A percentile compares a stretch with the other conserved stretches of the same genome.
Evolutionary conservation across 2,888 invertebrate species (phyloP).

Genomic region (Caenorhabditis sp.): DNA sequence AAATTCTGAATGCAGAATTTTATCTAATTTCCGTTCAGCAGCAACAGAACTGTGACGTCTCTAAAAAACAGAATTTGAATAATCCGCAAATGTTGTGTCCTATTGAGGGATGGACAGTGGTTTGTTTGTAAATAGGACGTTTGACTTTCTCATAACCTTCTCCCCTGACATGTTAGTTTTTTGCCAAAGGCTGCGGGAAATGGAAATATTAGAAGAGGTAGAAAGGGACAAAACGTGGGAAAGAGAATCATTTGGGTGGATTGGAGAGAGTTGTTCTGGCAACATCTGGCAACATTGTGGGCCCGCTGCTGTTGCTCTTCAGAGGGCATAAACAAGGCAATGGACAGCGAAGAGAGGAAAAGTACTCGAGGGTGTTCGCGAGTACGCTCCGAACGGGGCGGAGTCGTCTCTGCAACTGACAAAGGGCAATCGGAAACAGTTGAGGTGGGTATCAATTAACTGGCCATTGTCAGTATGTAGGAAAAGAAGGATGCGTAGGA

Average conservation of each 20-base stretch:
- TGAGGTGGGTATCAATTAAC: conserved; percentile 59
- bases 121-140: conserved; percentile 10
- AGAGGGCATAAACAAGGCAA: conserved; percentile 41
- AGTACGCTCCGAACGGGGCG: conserved; percentile 16
- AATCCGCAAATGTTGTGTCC: background rate
- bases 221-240: conserved; percentile 31
- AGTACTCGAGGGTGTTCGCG: conserved; percentile 18
- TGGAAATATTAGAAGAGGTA: conserved; percentile 4
- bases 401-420: conserved; percentile 41
- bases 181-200: conserved; percentile 7
- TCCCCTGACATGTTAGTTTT: conserved; percentile 4
- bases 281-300: conserved; percentile 50
- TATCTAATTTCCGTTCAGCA: background rate
- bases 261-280: conserved; percentile 14
- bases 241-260: conserved; percentile 31
- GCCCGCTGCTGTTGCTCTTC: conserved; percentile 15
- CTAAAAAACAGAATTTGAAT: conserved; percentile 16
- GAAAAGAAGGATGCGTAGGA: conserved; percentile 26
- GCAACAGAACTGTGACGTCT: background rate
- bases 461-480: conserved; percentile 56
- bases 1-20: background rate
- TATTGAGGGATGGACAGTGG: background rate
- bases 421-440: conserved; percentile 59
- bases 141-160: conserved; percentile 47
- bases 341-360: background rate